Evolutionary conservation across 1,140 invertebrate species (phyloP).

Genomic region (Drosophila asahinai): DNA sequence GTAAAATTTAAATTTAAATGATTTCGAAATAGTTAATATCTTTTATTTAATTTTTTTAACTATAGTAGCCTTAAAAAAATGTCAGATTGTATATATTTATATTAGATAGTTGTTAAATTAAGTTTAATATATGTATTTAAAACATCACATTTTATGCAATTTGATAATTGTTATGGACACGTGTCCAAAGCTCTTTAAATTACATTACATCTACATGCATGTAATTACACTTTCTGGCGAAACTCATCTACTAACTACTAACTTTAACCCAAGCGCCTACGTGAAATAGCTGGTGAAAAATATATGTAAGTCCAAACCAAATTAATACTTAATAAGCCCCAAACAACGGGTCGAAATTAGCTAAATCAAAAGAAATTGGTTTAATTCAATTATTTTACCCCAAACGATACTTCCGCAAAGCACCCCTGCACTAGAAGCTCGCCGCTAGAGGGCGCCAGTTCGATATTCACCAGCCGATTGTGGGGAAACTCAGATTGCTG

Average conservation of each 20-base stretch:
- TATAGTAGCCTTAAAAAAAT: too few species aligned
- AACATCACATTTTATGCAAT: background rate
- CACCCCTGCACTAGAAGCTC: background rate
- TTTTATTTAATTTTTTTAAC: background rate
- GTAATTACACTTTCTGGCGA: too few species aligned
- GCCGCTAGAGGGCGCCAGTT: background rate
- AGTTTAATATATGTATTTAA: background rate
- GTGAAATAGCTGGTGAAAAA: background rate
- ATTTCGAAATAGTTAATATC: background rate
- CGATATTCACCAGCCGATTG: background rate
- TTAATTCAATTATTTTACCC: background rate
- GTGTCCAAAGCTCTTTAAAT: constrained; percentile 5
- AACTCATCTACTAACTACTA: background rate
- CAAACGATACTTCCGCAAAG: background rate
- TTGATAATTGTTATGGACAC: constrained; percentile 2
- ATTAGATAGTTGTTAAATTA: background rate
- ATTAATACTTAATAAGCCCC: too few species aligned
- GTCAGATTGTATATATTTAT: too few species aligned
- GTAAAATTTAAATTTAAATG: too few species aligned
- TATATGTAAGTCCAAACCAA: too few species aligned
- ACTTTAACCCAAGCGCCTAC: background rate
- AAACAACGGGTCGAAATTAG: background rate
- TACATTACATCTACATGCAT: constrained; percentile 8
- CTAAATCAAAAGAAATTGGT: background rate
- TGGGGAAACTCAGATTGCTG: background rate